Evolutionary conservation across 2,797 vertebrate species (phyloP).

Genomic region (Chaunax sp.): DNA sequence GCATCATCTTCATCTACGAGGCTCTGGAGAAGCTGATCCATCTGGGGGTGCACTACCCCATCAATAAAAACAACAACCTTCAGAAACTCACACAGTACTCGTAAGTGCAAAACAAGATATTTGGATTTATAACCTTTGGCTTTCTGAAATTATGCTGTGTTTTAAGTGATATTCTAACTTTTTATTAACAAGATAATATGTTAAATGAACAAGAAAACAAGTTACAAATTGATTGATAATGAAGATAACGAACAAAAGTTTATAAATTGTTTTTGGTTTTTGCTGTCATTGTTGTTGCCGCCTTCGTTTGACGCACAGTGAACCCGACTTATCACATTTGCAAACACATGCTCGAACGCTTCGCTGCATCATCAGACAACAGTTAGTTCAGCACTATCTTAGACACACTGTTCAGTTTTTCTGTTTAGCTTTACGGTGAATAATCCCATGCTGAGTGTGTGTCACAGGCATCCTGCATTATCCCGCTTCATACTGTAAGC

Average conservation of each 20-base stretch:
- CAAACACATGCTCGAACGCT: conserved; percentile 1
- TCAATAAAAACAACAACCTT: conserved; percentile 97
- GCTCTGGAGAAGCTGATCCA: conserved; percentile 98
- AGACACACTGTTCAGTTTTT: conserved; percentile 25
- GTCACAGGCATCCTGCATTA: conserved; percentile 35
- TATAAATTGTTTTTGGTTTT: too few relatives aligned
- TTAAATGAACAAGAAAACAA: too few relatives aligned
- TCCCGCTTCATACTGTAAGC: conserved; percentile 6
- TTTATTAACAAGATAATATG: too few relatives aligned
- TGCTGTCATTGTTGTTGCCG: not conserved
- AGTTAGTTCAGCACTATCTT: conserved; percentile 37
- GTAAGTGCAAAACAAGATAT: too few relatives aligned
- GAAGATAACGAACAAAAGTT: too few relatives aligned
- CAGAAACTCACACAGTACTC: conserved; percentile 95
- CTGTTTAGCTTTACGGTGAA: conserved; percentile 46
- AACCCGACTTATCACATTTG: conserved; percentile 3
- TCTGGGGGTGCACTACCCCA: conserved; percentile 93
- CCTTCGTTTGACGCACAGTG: not conserved
- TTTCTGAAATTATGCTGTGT: too few relatives aligned
- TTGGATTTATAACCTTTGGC: too few relatives aligned
- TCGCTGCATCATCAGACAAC: conserved; percentile 37
- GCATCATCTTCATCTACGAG: conserved; percentile 99
- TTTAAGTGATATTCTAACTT: too few relatives aligned
- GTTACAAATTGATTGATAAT: too few relatives aligned
- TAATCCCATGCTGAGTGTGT: conserved; percentile 56